Base-by-base conservation (phyloP, 2,113 vertebrate genomes). In the Ammodramus savannarum region DNA sequence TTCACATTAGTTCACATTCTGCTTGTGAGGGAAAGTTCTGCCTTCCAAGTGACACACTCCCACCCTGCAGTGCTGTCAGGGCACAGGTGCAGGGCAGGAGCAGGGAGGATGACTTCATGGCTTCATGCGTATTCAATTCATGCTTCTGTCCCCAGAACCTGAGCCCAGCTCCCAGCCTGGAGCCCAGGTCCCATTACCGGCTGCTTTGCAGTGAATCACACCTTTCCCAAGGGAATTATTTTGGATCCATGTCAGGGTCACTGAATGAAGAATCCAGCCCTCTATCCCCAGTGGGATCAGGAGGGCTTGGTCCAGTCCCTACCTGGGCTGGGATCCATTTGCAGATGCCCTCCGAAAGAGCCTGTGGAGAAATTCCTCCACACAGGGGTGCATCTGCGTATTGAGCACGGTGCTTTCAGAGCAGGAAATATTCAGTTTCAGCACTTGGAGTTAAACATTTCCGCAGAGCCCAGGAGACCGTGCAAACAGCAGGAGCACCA, bases 361-460 rank as follows among this genome's bases (percentile, higher is more conserved):
- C 36, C 46, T 3, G 3, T 62, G 74, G 67, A 93, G 23, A 82
- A 89, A 96, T 87, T 96, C 89, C 86, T 85, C 89, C 54, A 73
- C 4, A 5, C 68, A 83, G 85, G 80, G 66, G 51, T 89, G 48
- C 41, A 31, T 95, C 80, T 95, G 83, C 1, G 1, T 75, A 34
- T 20, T 9, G 3, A 91, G 81, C 18, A 15, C 63, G 90, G 67
- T 23, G 85, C 87, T 95, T 89, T 95, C 62, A 72, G 95, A 77
- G 92, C 95, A 95, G 97, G 97, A 97, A 97, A 96, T 97, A 97
- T 87, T 96, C 18, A 1, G 72, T 97, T 97, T 97, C 96, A 93
- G 74, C 95, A 95, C 96, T 96, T 91, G 76, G 78, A 97, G 87
- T 87, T 82, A 85, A 96, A 96, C 96, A 92, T 97, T 97, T 96